Percentiles rank a stretch among this genome's conserved stretches.
Evolutionary conservation across 1,140 invertebrate species (phyloP).

Genomic region (Ptiloglossa arizonensis): DNA sequence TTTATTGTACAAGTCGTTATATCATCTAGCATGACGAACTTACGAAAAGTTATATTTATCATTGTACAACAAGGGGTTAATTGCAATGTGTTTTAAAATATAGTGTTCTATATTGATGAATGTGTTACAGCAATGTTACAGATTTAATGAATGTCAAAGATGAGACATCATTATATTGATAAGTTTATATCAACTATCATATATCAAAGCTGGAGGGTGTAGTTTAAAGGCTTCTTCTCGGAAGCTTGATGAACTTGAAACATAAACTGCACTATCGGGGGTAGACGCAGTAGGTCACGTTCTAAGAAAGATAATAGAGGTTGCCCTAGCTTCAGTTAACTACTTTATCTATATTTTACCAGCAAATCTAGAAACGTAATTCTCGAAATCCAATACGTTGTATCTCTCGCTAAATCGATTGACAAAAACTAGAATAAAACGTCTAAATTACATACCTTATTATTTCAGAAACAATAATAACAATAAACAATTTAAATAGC

Average conservation of each 20-base stretch:
- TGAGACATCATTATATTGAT: background rate
- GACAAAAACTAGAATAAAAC: background rate
- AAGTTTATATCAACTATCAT: background rate
- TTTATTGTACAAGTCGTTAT: too few species aligned
- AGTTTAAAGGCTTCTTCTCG: conserved; percentile 12
- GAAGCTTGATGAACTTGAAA: conserved; percentile 40
- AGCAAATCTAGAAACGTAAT: conserved; percentile 17
- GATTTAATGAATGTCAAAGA: background rate
- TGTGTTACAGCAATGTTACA: background rate
- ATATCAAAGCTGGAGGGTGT: background rate
- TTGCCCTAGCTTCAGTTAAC: conserved; percentile 38
- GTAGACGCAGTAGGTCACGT: conserved; percentile 40
- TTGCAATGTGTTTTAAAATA: too few species aligned
- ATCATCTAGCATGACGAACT: too few species aligned
- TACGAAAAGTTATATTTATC: too few species aligned
- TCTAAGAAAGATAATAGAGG: conserved; percentile 51
- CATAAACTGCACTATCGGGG: conserved; percentile 22
- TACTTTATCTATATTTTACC: conserved; percentile 17
- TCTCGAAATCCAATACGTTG: too few species aligned
- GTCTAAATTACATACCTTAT: background rate
- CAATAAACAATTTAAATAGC: background rate
- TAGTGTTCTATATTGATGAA: background rate
- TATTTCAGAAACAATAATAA: background rate
- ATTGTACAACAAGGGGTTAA: too few species aligned
- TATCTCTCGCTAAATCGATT: conserved; percentile 1